Conservation (phyloP, 2,888 invertebrate genomes). For the Drosophila antonietae region DNA sequence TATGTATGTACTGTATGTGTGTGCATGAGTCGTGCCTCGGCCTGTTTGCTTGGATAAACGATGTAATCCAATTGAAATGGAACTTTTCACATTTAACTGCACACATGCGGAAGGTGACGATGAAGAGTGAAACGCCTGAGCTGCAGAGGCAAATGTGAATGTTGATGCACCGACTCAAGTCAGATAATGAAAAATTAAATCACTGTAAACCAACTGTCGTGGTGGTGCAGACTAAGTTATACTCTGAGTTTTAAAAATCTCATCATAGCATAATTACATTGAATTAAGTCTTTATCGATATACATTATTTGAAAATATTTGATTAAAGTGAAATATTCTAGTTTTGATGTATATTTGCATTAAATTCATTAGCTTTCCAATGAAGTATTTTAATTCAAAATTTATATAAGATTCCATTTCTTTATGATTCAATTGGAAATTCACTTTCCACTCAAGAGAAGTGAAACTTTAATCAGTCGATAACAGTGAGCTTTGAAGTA, state of each 20-base stretch:
- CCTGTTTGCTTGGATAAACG: constrained; percentile 79
- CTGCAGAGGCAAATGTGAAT: constrained; percentile 9
- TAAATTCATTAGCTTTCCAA: no score
- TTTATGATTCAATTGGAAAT: no score
- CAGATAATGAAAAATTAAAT: constrained; percentile 80
- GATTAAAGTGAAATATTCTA: no score
- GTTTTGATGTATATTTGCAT: no score
- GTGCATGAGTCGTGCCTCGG: constrained; percentile 18
- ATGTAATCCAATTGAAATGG: constrained; percentile 77
- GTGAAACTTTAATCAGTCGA: no score
- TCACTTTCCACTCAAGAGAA: no score
- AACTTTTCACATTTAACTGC: constrained; percentile 80
- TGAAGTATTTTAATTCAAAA: no score
- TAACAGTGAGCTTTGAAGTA: no score
- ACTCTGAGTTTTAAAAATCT: neutral
- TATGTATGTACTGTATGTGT: neutral
- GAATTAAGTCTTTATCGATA: no score
- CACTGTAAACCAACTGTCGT: constrained; percentile 64
- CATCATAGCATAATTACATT: no score
- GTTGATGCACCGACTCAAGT: constrained; percentile 35
- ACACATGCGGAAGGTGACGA: constrained; percentile 37
- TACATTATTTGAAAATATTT: no score
- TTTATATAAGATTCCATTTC: no score
- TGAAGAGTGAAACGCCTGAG: constrained; percentile 8
- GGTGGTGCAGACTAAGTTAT: constrained; percentile 2